phyloP scores from a whole-genome alignment of 1,140 invertebrate species.

The Cephus cinctus region DNA sequence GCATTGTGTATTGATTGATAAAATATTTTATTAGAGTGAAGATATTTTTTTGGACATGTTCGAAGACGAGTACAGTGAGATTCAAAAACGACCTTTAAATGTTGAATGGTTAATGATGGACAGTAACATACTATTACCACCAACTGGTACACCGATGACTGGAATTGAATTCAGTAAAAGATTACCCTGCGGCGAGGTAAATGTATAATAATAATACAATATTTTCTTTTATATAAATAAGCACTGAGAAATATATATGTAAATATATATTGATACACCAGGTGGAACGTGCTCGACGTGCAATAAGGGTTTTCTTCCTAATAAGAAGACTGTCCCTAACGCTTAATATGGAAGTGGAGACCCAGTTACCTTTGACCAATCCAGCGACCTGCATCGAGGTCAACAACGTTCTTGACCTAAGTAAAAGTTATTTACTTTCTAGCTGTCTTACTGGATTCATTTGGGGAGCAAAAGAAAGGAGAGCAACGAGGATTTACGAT shows the following conservation, averaged over 20 bases:
- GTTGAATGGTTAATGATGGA: constrained; percentile 95
- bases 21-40: constrained; percentile 70
- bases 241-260: no score
- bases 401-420: constrained; percentile 89
- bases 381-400: constrained; percentile 86
- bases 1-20: constrained; percentile 12
- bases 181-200: constrained; percentile 91
- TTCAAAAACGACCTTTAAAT: constrained; percentile 83
- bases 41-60: constrained; percentile 99
- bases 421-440: constrained; percentile 59
- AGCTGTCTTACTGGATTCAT: background rate
- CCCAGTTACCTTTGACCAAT: constrained; percentile 88
- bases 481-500: no score
- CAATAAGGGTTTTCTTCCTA: constrained; percentile 93
- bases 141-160: constrained; percentile 94
- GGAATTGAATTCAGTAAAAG: constrained; percentile 94
- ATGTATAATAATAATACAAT: constrained; percentile 15
- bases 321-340: constrained; percentile 82
- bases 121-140: constrained; percentile 92
- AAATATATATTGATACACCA: constrained; percentile 36
- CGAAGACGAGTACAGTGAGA: constrained; percentile 95
- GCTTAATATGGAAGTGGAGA: constrained; percentile 80
- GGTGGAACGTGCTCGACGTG: constrained; percentile 90
- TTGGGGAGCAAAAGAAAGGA: no score
- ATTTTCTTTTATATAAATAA: constrained; percentile 12